Evolutionary conservation across 2,888 invertebrate species (phyloP).

Genomic region (Neria commutata): DNA sequence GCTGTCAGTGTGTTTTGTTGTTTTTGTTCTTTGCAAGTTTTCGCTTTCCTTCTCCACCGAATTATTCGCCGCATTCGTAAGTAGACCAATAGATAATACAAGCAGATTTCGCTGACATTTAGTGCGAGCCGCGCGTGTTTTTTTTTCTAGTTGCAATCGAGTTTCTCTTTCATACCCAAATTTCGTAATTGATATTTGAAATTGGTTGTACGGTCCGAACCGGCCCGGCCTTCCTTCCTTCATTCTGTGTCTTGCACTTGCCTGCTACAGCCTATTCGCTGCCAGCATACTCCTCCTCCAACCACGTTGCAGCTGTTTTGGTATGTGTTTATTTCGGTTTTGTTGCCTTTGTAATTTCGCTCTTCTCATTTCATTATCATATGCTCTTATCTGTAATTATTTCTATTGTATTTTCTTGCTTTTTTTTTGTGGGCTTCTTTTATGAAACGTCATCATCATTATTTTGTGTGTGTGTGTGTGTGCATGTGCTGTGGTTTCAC

Average conservation of each 20-base stretch:
- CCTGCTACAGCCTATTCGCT: not conserved
- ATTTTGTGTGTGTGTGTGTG: not conserved
- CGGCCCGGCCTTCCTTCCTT: too few relatives aligned
- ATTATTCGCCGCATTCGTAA: not conserved
- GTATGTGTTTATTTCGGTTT: not conserved
- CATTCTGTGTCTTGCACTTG: not conserved
- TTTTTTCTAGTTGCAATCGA: too few relatives aligned
- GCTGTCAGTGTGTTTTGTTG: not conserved
- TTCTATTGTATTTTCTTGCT: not conserved
- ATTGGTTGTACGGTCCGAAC: not conserved
- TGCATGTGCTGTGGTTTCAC: not conserved
- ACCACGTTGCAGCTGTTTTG: not conserved
- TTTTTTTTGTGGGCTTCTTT: not conserved
- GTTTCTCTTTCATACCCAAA: not conserved
- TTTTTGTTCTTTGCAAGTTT: not conserved
- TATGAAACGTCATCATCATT: not conserved
- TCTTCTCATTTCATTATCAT: not conserved
- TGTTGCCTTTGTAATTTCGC: not conserved
- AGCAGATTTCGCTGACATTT: not conserved
- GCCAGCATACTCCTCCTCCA: not conserved
- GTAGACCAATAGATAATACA: too few relatives aligned
- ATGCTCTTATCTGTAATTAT: not conserved
- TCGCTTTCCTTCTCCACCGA: not conserved
- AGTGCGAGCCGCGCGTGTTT: not conserved
- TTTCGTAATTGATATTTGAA: not conserved